phyloP scores from a whole-genome alignment of 2,888 invertebrate genomes.

The Polydrusus pterygomalis region DNA sequence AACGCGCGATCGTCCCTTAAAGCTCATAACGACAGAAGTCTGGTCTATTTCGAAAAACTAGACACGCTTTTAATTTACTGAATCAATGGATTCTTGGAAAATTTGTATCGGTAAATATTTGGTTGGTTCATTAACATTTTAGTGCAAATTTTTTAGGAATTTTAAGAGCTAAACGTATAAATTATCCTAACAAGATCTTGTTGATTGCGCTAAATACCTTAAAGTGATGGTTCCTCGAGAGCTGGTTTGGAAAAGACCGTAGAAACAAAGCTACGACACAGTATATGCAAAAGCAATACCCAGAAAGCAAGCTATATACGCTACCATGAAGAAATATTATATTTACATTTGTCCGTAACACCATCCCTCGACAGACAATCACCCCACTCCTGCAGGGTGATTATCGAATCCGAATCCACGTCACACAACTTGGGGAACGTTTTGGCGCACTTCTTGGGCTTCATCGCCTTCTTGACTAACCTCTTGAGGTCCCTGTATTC shows the following conservation, averaged over 20 bases:
- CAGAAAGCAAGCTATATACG: constrained; percentile 19
- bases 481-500: constrained; percentile 89
- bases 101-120: background rate
- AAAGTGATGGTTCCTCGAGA: no score
- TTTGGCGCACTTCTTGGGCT: constrained; percentile 92
- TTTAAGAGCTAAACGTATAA: background rate
- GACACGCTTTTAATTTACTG: background rate
- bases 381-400: constrained; percentile 89
- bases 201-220: no score
- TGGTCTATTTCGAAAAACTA: background rate
- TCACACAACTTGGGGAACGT: constrained; percentile 93
- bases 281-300: constrained; percentile 18
- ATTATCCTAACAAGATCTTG: background rate
- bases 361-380: constrained; percentile 88
- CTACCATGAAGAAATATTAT: constrained; percentile 16
- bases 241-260: no score
- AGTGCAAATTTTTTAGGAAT: background rate
- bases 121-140: background rate
- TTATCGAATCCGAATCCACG: constrained; percentile 84
- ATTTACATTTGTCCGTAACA: constrained; percentile 84
- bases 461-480: constrained; percentile 90
- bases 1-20: no score
- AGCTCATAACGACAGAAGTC: no score
- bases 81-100: background rate
- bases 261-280: no score